Percentiles rank a stretch among this genome's conserved stretches.
phyloP scores from a whole-genome alignment of 1,140 invertebrate genomes.

The Andrena cerasifolii region DNA sequence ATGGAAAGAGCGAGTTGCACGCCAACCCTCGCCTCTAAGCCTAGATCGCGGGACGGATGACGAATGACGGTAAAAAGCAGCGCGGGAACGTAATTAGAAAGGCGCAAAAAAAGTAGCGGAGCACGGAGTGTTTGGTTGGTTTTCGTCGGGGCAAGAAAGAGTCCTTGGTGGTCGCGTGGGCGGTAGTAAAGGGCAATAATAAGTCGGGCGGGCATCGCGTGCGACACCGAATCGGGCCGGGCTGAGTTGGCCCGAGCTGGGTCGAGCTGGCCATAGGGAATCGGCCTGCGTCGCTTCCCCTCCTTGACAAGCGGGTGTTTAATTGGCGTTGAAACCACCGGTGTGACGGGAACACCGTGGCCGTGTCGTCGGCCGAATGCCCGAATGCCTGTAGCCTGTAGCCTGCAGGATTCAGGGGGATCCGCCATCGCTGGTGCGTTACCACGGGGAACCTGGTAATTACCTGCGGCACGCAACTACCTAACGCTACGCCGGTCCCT shows the following conservation, averaged over 20 bases:
- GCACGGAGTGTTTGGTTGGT: not conserved
- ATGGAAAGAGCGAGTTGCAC: not conserved
- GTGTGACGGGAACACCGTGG: conserved; percentile 79
- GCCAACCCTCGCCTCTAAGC: not conserved
- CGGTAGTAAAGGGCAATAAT: conserved; percentile 78
- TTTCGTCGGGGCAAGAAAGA: not conserved
- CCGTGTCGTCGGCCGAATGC: conserved; percentile 79
- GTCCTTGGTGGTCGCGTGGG: conserved; percentile 69
- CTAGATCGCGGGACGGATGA: not conserved
- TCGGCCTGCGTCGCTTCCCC: conserved; percentile 55
- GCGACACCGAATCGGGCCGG: conserved; percentile 78
- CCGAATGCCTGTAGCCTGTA: conserved; percentile 75
- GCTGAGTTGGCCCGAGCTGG: conserved; percentile 75
- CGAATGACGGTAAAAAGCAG: conserved; percentile 16
- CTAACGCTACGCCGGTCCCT: conserved; percentile 40
- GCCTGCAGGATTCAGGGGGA: conserved; percentile 69
- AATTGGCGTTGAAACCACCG: conserved; percentile 83
- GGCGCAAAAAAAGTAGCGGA: not conserved
- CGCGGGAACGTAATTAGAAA: not conserved
- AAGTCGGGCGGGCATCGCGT: conserved; percentile 76
- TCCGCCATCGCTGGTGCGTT: conserved; percentile 79
- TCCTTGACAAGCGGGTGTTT: conserved; percentile 82
- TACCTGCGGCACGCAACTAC: conserved; percentile 79
- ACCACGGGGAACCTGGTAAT: conserved; percentile 80
- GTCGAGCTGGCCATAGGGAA: conserved; percentile 66